A percentile compares a stretch with the other conserved stretches of the same genome.
phyloP scores from a whole-genome alignment of 1,140 invertebrate genomes.

The Camponotus pennsylvanicus region DNA sequence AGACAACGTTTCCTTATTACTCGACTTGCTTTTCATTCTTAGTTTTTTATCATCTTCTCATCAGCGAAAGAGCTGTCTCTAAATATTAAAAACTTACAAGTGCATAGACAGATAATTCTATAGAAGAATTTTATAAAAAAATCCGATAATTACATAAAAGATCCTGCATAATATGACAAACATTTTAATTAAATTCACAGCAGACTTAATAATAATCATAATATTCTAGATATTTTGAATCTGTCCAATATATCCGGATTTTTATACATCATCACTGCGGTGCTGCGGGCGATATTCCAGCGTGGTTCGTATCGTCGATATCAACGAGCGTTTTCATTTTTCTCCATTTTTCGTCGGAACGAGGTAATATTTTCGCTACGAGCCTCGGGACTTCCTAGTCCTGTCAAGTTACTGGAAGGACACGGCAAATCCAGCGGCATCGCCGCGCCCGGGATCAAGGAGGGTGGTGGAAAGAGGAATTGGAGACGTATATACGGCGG shows the following conservation, averaged over 20 bases:
- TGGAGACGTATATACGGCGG: constrained; percentile 64
- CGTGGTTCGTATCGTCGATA: constrained; percentile 35
- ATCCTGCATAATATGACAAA: background rate
- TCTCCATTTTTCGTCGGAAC: constrained; percentile 70
- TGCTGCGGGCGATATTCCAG: constrained; percentile 12
- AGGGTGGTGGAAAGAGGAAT: constrained; percentile 68
- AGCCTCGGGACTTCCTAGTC: constrained; percentile 50
- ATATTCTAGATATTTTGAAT: constrained; percentile 12
- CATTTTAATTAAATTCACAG: constrained; percentile 7
- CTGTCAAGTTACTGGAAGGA: constrained; percentile 69
- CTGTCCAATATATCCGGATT: background rate
- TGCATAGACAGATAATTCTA: background rate
- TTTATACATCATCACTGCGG: background rate
- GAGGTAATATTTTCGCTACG: constrained; percentile 65
- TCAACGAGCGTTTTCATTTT: constrained; percentile 63
- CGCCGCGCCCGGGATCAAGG: constrained; percentile 37
- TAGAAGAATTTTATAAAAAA: background rate
- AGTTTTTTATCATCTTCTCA: background rate
- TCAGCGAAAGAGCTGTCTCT: background rate
- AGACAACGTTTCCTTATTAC: background rate
- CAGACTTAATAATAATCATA: background rate
- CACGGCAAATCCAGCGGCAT: constrained; percentile 67
- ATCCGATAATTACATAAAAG: background rate
- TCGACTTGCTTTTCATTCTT: background rate
- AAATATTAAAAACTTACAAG: background rate